Evolutionary conservation across 2,113 vertebrate species (phyloP).

Genomic region (Chrysochloris asiatica): DNA sequence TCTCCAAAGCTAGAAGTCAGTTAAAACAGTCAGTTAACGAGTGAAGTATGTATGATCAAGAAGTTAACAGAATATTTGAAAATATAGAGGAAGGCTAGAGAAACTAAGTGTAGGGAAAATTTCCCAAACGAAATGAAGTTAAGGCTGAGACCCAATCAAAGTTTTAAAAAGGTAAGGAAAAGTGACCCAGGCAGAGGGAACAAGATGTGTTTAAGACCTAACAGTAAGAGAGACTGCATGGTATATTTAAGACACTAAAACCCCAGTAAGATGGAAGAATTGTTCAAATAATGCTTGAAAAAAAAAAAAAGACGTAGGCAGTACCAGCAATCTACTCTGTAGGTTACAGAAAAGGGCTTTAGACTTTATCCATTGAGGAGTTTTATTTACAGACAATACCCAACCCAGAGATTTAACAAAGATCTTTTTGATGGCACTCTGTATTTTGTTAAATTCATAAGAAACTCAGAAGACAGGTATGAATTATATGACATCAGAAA

Average conservation of each 20-base stretch:
- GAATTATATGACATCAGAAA: constrained; percentile 3
- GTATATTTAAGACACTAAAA: neutral
- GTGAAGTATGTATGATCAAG: neutral
- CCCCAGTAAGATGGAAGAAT: neutral
- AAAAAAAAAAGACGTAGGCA: too few species aligned
- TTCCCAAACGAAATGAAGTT: constrained; percentile 13
- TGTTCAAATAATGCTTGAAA: neutral
- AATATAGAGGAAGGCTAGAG: neutral
- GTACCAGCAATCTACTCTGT: neutral
- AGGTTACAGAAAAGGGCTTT: neutral
- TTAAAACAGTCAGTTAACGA: neutral
- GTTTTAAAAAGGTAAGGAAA: neutral
- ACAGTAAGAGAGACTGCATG: neutral
- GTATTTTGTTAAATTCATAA: constrained; percentile 37
- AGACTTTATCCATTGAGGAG: neutral
- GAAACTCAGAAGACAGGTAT: constrained; percentile 16
- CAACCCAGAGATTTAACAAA: neutral
- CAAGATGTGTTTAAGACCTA: neutral
- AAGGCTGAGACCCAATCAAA: neutral
- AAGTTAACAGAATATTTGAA: neutral
- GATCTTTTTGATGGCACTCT: neutral
- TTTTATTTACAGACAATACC: constrained; percentile 16
- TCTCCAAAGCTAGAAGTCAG: neutral
- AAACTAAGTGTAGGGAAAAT: constrained; percentile 1
- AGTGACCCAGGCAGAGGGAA: neutral